Evolutionary conservation across 2,113 vertebrate species (phyloP).

Genomic region (Struthidea cinerea): DNA sequence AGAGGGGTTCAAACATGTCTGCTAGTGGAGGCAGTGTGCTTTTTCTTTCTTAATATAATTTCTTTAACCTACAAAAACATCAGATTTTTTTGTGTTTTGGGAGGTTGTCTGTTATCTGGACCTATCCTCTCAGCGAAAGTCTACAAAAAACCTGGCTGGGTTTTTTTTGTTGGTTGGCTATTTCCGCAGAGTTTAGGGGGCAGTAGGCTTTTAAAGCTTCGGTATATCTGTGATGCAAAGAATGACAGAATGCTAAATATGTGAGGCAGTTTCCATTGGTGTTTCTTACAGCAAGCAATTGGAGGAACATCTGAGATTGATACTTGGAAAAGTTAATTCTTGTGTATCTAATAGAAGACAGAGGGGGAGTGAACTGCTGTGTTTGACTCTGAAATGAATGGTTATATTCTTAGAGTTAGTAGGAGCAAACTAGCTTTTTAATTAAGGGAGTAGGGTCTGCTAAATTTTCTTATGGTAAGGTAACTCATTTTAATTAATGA

Average conservation of each 20-base stretch:
- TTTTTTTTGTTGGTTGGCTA: background rate
- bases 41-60: background rate
- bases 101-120: background rate
- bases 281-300: background rate
- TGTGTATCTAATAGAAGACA: background rate
- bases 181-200: background rate
- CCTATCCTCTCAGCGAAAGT: background rate
- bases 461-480: background rate
- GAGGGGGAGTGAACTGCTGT: background rate
- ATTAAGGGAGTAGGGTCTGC: background rate
- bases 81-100: background rate
- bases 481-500: background rate
- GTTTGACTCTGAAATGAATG: background rate
- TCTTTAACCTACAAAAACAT: accelerated
- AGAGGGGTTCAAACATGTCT: background rate
- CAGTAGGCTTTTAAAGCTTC: background rate
- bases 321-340: background rate
- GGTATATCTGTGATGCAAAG: background rate
- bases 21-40: background rate
- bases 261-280: background rate
- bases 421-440: background rate
- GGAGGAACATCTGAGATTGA: background rate
- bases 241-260: background rate
- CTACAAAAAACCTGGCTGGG: background rate
- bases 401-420: background rate